Conservation (phyloP, 2,113 vertebrate genomes). For the Cyprinodon variegatus region DNA sequence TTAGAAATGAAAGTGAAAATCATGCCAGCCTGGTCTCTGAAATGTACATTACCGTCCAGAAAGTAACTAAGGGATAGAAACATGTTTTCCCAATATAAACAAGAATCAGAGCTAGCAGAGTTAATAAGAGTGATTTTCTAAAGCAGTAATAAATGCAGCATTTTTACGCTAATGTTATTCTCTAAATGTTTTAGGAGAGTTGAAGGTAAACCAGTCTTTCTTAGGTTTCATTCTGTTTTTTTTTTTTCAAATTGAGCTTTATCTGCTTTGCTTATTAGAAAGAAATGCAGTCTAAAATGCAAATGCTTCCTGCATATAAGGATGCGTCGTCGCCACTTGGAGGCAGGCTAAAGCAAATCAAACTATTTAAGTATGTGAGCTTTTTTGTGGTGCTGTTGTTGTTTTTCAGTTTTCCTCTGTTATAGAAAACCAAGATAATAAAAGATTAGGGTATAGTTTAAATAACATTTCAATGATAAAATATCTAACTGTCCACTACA, state of each 20-base stretch:
- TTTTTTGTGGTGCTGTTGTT: not conserved
- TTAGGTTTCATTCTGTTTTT: not conserved
- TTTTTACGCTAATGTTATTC: not conserved
- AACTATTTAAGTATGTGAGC: not conserved
- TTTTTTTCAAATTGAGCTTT: not conserved
- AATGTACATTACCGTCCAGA: slow-evolving; percentile 37
- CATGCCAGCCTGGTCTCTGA: slow-evolving; percentile 51
- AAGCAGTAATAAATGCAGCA: not conserved
- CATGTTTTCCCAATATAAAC: slow-evolving; percentile 1
- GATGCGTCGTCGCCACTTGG: not conserved
- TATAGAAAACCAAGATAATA: not conserved
- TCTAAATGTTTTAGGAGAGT: not conserved
- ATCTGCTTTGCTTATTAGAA: not conserved
- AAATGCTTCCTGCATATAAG: not conserved
- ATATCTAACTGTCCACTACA: not conserved
- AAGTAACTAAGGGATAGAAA: slow-evolving; percentile 2
- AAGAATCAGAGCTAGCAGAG: slow-evolving; percentile 1
- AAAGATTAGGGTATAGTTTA: not conserved
- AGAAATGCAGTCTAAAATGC: not conserved
- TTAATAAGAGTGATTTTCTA: slow-evolving; percentile 8
- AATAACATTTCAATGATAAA: not conserved
- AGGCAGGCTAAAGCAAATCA: not conserved
- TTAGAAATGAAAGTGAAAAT: slow-evolving; percentile 32
- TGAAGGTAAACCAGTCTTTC: not conserved
- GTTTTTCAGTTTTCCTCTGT: not conserved